phyloP scores from a whole-genome alignment of 1,140 invertebrate genomes.

The Heliconius congener region DNA sequence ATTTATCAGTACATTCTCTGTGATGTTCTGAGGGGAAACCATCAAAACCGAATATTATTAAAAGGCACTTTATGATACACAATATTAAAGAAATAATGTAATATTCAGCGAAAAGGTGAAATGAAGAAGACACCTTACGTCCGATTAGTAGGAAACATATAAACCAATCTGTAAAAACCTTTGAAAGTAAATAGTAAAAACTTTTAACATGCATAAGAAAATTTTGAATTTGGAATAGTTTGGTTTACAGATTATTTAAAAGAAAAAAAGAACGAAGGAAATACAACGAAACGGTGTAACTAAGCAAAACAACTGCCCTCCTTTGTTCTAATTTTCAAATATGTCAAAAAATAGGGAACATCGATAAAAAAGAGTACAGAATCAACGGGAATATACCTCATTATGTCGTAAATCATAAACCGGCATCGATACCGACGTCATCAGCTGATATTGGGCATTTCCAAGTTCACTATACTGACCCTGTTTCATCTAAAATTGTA shows the following conservation, averaged over 20 bases:
- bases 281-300: background rate
- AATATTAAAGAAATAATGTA: slow-evolving; percentile 39
- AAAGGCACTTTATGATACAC: slow-evolving; percentile 59
- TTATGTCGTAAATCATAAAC: slow-evolving; percentile 92
- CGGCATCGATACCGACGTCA: slow-evolving; percentile 95
- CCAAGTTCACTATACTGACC: slow-evolving; percentile 83
- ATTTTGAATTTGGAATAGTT: slow-evolving; percentile 70
- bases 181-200: slow-evolving; percentile 40
- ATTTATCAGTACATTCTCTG: slow-evolving; percentile 95
- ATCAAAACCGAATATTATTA: slow-evolving; percentile 79
- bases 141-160: slow-evolving; percentile 63
- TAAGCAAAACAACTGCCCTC: slow-evolving; percentile 1
- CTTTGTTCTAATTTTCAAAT: slow-evolving; percentile 46
- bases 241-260: slow-evolving; percentile 35
- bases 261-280: slow-evolving; percentile 37
- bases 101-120: slow-evolving; percentile 34
- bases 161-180: slow-evolving; percentile 73
- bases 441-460: slow-evolving; percentile 86
- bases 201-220: slow-evolving; percentile 51
- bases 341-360: slow-evolving; percentile 5
- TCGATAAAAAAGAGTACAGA: slow-evolving; percentile 16
- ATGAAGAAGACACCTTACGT: slow-evolving; percentile 62
- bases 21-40: slow-evolving; percentile 91
- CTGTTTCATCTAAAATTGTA: slow-evolving; percentile 82
- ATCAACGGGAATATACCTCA: slow-evolving; percentile 83